These are phyloP conservation scores for Maconellicoccus hirsutus DNA, from an alignment of 1,140 invertebrate genomes.

Conservation along the genomic window DNA sequence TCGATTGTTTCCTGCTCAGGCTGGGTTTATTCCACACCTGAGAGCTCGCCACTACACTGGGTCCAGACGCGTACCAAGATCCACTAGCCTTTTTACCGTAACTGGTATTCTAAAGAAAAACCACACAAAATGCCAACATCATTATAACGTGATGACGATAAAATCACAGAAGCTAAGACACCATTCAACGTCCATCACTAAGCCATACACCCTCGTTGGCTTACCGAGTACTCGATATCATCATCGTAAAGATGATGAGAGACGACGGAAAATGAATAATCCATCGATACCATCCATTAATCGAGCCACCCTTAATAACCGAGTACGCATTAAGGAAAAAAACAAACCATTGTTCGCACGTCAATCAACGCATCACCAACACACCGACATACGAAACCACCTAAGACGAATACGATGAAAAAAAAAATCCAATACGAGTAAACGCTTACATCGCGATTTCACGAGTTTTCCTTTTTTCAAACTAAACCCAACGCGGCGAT, in stretches of 20 bases:
- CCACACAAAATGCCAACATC: too few relatives aligned
- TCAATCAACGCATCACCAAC: too few relatives aligned
- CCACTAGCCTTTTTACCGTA: constrained; percentile 78
- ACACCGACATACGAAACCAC: too few relatives aligned
- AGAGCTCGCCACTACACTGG: constrained; percentile 40
- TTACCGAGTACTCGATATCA: neutral
- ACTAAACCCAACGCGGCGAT: neutral
- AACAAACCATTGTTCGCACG: too few relatives aligned
- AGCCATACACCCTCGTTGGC: neutral
- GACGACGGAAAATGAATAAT: constrained; percentile 3
- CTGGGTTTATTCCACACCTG: constrained; percentile 53
- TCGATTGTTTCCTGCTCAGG: constrained; percentile 43
- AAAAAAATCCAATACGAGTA: neutral
- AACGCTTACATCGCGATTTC: neutral
- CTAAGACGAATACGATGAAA: neutral
- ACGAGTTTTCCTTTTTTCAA: neutral
- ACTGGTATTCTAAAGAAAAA: constrained; percentile 51
- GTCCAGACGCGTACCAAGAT: constrained; percentile 60
- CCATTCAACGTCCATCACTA: too few relatives aligned
- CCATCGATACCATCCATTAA: constrained; percentile 16
- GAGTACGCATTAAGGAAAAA: too few relatives aligned
- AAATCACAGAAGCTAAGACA: too few relatives aligned
- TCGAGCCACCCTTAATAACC: neutral
- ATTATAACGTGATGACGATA: too few relatives aligned
- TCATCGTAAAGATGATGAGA: neutral